Base-by-base conservation (phyloP, 2,113 vertebrate genomes). In the Colossoma macropomum region DNA sequence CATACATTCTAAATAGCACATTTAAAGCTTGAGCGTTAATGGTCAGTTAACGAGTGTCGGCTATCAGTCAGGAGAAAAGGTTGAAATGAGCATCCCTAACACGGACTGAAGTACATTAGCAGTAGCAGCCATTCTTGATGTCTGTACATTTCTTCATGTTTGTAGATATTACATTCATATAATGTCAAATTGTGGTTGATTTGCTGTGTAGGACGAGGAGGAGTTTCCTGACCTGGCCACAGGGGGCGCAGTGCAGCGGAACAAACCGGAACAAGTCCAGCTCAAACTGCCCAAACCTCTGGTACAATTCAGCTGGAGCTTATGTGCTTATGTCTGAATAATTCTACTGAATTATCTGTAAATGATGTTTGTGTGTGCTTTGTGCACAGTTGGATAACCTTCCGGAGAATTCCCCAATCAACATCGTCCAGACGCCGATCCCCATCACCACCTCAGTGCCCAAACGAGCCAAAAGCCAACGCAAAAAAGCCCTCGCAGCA, bases 401-500 rank as follows among this genome's bases (percentile, higher is more conserved):
- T 80, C 97, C 97, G 80, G 97, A 98, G 89, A 98, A 97, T 91
- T 99, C 97, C 66, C 98, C 98, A 73, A 99, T 99, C 93, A 98
- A 95, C 87, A 99, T 99, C 75, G 97, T 99, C 84, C 97, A 99
- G 90, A 99, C 98, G 34, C 98, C 98, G 16, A 99, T 99, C 89
- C 98, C 97, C 41, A 98, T 99, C 87, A 99, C 97, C 81, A 98
- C 97, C 21, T 99, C 97, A 5, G 97, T 99, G 87, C 97, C 98
- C 50, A 99, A 99, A 91, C 95, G 97, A 82, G 97, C 97, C 84
- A 99, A 99, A 92, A 99, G 98, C 91, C 97, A 99, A 92, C 97
- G 98, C 93, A 99, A 99, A 92, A 99, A 99, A 86, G 98, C 98
- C 5, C 93, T 99, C 90, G 98, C 98, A 48, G 98, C 98, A 45